Evolutionary conservation across 2,797 vertebrate species (phyloP), one percentile per base, ranked within the genome.

Genomic region (Lagocephalus sceleratus): DNA sequence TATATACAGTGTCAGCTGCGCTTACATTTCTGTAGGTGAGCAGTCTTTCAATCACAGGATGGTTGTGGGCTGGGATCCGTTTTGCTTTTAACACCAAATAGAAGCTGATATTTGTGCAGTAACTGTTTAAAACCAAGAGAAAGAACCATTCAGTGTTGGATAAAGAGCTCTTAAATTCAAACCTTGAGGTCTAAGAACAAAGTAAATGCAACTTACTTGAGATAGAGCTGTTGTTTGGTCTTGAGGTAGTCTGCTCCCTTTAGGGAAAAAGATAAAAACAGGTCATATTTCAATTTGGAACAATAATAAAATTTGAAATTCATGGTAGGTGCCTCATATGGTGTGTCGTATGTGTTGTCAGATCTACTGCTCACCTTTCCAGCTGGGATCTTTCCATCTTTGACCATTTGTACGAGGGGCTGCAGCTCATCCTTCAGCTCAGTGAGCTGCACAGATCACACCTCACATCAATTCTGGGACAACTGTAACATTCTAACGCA

Each of bases 21-120:
- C 91, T 92, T 66, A 91, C 92, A 29, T 92, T 95, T 72, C 97
- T 92, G 68, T 95, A 99, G 11, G 90, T 86, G 20, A 98, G 90
- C 52, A 99, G 90, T 54, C 95, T 89, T 66, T 96, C 94, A 0
- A 99, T 97, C 63, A 99, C 88, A 0, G 95, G 97, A 75, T 99
- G 97, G 42, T 90, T 94, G 1, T 95, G 94, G 47, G 91, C 92
- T 0, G 92, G 91, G 32, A 92, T 78, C 66, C 97, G 83, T 79
- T 92, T 93, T 1, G 96, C 88, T 88, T 99, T 99, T 59, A 99
- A 69, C 32, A 95, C 89, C 87, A 99, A 75, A 60, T 98, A 99
- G 84, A 98, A 99, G 41, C 95, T 97, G 78, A 99, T 94, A 68
- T 98, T 98, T 72, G 94, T 91, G 70, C 96, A 98, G 63, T 99